Base-by-base conservation (phyloP, 1,140 invertebrate species). In the Marisa cornuarietis region DNA sequence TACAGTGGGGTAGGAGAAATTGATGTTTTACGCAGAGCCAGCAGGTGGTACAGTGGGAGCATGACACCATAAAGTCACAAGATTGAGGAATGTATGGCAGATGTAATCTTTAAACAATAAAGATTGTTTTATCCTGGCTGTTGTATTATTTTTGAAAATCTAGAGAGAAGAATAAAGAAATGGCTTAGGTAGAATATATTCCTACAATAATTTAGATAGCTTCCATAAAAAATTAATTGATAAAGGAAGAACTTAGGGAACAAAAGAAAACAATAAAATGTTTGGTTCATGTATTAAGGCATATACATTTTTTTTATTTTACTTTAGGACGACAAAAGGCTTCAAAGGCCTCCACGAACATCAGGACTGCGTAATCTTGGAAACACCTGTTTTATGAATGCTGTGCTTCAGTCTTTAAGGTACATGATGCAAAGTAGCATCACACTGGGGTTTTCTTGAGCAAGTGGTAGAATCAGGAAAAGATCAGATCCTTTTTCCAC, bases 321-420 rank as follows among this genome's bases (percentile, higher is more conserved):
- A 52, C 79, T 86, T 66, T 73, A 89, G 86, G 85, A 89, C 79
- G 84, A 85, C 49, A 85, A 83, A 65, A 71, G 82, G 42, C 76
- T 80, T 52, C 75, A 73, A n/a, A 83, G 83, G 31, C 82, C 82
- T 68, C 88, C 88, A 62, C 84, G 87, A 76, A 88, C 89, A 54
- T 89, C 95, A 82, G 95, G 95, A 52, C 92, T 96, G 84, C 92
- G 95, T 85, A 96, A 96, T 92, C 92, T 96, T 88, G 95, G 95
- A 81, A 96, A 96, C 87, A 96, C 95, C 80, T 96, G 95, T 90
- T 96, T 96, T 90, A 96, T 96, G 95, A 96, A 96, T 91, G 95
- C 95, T 78, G 95, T 96, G 68, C 91, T 96, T 77, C 96, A 96
- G 87, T 96, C 95, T 83, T 92, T 96, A 85, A 95, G 93, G 93